Conservation (phyloP, 2,888 invertebrate genomes). For the Ectemnius continuus region DNA sequence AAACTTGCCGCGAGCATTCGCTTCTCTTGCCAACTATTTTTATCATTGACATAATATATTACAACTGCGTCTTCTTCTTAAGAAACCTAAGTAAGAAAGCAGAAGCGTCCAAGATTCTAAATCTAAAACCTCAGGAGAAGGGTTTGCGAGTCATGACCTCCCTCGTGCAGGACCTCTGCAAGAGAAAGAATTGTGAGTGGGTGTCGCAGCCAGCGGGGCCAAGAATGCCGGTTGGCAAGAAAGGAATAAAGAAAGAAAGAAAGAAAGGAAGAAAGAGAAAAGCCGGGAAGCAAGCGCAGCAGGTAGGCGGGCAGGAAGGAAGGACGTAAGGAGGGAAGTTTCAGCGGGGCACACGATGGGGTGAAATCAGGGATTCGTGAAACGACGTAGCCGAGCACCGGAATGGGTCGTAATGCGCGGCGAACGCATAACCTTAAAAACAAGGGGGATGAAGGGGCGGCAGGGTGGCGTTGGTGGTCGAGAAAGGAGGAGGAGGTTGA, state of each 20-base stretch:
- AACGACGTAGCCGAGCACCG: slow-evolving; percentile 67
- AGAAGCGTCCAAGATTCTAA: no score
- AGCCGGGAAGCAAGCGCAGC: background rate
- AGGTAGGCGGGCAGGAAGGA: background rate
- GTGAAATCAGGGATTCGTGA: slow-evolving; percentile 71
- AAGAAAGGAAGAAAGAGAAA: background rate
- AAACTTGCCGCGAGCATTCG: no score
- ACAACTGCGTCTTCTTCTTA: no score
- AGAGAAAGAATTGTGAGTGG: background rate
- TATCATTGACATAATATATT: no score
- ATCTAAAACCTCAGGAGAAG: no score
- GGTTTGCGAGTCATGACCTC: no score
- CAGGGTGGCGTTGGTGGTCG: slow-evolving; percentile 17
- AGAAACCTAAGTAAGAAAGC: no score
- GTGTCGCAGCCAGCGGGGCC: background rate
- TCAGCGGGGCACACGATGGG: slow-evolving; percentile 53
- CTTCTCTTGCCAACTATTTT: no score
- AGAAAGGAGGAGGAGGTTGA: slow-evolving; percentile 2
- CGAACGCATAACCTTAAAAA: slow-evolving; percentile 75
- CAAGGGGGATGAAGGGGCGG: slow-evolving; percentile 57
- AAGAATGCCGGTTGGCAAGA: background rate
- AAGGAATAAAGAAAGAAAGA: background rate
- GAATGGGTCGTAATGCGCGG: slow-evolving; percentile 74
- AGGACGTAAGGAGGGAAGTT: slow-evolving; percentile 24
- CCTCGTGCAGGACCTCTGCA: background rate